Conservation (phyloP, 2,113 vertebrate genomes). For the Mormyrus lacerda region DNA sequence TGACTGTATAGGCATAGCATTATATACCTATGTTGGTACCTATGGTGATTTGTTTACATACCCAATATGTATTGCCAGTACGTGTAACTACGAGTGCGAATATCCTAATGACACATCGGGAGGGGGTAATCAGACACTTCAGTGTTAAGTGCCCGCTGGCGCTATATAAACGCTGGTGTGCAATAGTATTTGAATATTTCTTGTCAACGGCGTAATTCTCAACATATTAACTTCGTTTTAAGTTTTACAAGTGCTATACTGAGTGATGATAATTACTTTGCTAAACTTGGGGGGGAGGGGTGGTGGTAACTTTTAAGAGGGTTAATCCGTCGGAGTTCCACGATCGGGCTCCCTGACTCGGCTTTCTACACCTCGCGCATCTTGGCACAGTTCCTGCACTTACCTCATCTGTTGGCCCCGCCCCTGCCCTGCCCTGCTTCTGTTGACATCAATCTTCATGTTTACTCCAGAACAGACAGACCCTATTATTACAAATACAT, state of each 20-base stretch:
- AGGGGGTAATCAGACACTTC: neutral
- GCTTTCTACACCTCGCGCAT: neutral
- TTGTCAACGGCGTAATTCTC: neutral
- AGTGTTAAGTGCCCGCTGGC: neutral
- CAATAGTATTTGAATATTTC: neutral
- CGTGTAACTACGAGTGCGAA: neutral
- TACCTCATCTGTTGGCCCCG: neutral
- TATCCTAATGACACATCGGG: neutral
- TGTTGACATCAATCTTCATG: conserved; percentile 14
- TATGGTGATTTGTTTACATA: neutral
- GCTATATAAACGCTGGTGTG: neutral
- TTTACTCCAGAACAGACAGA: neutral
- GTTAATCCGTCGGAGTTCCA: neutral
- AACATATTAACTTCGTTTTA: neutral
- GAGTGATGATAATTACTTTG: neutral
- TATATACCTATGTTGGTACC: too few relatives aligned
- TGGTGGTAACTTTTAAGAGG: neutral
- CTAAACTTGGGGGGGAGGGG: neutral
- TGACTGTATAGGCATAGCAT: neutral
- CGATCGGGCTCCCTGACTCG: neutral
- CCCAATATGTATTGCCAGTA: neutral
- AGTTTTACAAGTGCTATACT: neutral
- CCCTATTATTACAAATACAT: neutral
- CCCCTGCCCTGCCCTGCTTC: neutral
- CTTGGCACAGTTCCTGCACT: neutral